Percentiles rank a stretch among this genome's conserved stretches.
phyloP scores from a whole-genome alignment of 92 coral and sea anemone genomes.

The Metridium senile region DNA sequence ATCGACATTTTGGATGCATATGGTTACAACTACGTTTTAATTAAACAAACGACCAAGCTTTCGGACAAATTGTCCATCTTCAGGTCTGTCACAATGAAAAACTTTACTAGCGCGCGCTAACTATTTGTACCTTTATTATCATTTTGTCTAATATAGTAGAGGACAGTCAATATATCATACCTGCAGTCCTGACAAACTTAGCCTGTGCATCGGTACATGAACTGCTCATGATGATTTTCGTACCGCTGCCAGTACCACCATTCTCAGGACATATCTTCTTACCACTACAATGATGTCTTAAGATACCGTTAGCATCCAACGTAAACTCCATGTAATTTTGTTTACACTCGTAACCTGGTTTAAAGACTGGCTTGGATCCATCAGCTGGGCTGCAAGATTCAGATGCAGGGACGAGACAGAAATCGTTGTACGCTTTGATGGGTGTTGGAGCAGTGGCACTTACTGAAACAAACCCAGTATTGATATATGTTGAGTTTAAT shows the following conservation, averaged over 20 bases:
- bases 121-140: too few species aligned
- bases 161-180: too few species aligned
- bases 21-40: too few species aligned
- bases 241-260: slow-evolving; percentile 38
- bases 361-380: slow-evolving; percentile 24
- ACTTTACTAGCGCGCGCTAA: too few species aligned
- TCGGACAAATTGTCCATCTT: too few species aligned
- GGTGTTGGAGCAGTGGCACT: slow-evolving; percentile 56
- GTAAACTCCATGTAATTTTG: slow-evolving; percentile 51
- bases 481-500: neutral
- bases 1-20: too few species aligned
- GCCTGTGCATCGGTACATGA: slow-evolving; percentile 55
- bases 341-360: slow-evolving; percentile 39
- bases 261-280: slow-evolving; percentile 63
- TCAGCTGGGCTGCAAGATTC: slow-evolving; percentile 48
- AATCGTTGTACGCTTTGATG: slow-evolving; percentile 36
- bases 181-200: slow-evolving; percentile 59
- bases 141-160: too few species aligned
- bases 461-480: neutral
- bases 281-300: slow-evolving; percentile 68
- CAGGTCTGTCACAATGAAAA: too few species aligned
- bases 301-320: slow-evolving; percentile 51
- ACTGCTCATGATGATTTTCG: slow-evolving; percentile 58
- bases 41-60: too few species aligned
- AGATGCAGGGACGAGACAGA: slow-evolving; percentile 46